Percentiles rank a stretch among this genome's conserved stretches.
These are phyloP conservation scores for Leptodirus hochenwartii DNA, from an alignment of 2,888 invertebrate species.

Conservation along the genomic window DNA sequence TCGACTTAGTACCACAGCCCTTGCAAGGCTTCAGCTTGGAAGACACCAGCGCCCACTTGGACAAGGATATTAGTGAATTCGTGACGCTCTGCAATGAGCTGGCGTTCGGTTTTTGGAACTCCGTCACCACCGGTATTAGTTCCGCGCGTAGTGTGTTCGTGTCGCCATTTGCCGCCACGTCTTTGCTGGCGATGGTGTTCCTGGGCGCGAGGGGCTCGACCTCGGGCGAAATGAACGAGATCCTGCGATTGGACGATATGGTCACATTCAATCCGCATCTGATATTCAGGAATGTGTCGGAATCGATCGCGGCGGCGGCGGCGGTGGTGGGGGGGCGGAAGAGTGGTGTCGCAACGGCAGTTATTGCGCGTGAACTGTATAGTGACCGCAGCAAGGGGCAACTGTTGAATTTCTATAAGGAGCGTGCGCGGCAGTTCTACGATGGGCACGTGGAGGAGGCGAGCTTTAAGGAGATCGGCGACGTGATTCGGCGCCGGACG, in stretches of 20 bases:
- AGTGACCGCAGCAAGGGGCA: slow-evolving; percentile 67
- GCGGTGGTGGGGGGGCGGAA: too few relatives aligned
- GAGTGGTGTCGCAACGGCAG: slow-evolving; percentile 60
- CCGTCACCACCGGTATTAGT: slow-evolving; percentile 51
- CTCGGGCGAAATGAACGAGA: slow-evolving; percentile 80
- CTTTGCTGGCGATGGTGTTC: slow-evolving; percentile 79
- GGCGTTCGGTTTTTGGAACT: slow-evolving; percentile 67
- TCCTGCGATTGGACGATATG: slow-evolving; percentile 69
- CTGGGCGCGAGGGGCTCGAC: slow-evolving; percentile 73
- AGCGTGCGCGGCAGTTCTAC: slow-evolving; percentile 72
- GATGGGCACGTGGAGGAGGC: slow-evolving; percentile 74
- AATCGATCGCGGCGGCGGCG: slow-evolving; percentile 51
- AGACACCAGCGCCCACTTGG: slow-evolving; percentile 51
- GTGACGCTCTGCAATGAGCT: slow-evolving; percentile 67
- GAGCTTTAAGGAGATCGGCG: slow-evolving; percentile 64
- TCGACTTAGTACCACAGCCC: slow-evolving; percentile 35
- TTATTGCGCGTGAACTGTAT: slow-evolving; percentile 66
- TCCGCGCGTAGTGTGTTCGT: slow-evolving; percentile 58
- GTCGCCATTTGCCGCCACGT: slow-evolving; percentile 71
- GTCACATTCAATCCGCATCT: slow-evolving; percentile 81
- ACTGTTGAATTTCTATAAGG: slow-evolving; percentile 71
- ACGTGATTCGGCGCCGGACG: slow-evolving; percentile 62
- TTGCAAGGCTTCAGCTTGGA: slow-evolving; percentile 51
- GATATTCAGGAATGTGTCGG: slow-evolving; percentile 70
- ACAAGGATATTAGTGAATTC: slow-evolving; percentile 60